Evolutionary conservation across 2,113 vertebrate genomes (phyloP), one percentile per base, ranked within the genome.

Genomic region (Falcunculus frontatus): DNA sequence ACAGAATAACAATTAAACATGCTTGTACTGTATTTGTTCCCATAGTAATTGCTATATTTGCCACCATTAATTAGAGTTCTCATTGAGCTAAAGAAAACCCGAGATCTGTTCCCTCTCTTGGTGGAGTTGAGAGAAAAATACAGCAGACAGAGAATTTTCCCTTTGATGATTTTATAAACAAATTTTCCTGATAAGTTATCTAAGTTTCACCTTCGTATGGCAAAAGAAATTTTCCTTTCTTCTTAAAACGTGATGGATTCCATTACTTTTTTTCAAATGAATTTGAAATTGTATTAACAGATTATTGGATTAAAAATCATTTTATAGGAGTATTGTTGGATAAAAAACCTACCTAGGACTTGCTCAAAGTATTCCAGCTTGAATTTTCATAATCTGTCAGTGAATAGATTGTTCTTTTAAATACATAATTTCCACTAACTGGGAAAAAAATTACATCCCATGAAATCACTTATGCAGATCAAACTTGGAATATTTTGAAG

Each of bases 1-100:
- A 60, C 19, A 89, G 70, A 87, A 41, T 56, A 88, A 91, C 57
- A 96, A 93, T 90, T 78, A 89, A 87, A 78, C 30, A 44, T 88
- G 41, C 25, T 88, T 90, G 16, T 79, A 67, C 42, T 83, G 3
- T 67, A 74, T 81, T 95, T 85, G 32, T 84, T 96, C 1, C 0
- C 4, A 3, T 62, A 87, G 25, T 59, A 93, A 94, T 94, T 87
- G 65, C 73, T 92, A 6, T 69, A 91, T 81, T 84, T 69, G 59
- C 41, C 73, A 69, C 6, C 18, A 49, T 62, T 87, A 95, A 96
- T 95, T 95, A 77, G 42, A 78, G 32, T 69, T 93, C 53, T 80
- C 52, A 59, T 1, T 76, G 30, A 93, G 52, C 33, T 81, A 76
- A 92, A 84, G 68, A 81, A 96, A 87, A 76, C 30, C 47, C 50